These are phyloP conservation scores for Columba janthina DNA, from an alignment of 2,113 vertebrate species.

Conservation along the genomic window DNA sequence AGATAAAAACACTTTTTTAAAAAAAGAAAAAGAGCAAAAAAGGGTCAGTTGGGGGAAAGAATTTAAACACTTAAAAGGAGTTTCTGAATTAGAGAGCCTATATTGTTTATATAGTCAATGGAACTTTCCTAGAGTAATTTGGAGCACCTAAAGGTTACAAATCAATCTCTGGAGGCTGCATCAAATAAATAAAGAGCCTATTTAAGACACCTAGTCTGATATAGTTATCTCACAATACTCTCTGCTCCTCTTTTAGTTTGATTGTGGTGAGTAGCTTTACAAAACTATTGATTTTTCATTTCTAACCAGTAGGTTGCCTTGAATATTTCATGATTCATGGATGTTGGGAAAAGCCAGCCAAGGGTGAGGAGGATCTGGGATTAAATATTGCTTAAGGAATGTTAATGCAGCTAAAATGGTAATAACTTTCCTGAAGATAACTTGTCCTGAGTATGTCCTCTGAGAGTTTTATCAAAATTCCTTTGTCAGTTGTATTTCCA, in stretches of 20 bases:
- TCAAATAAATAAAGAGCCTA: neutral
- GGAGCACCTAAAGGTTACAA: neutral
- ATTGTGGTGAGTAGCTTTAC: neutral
- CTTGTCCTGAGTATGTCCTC: neutral
- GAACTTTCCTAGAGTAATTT: neutral
- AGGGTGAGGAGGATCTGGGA: neutral
- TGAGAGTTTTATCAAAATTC: neutral
- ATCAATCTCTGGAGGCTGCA: neutral
- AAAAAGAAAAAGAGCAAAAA: too few species aligned
- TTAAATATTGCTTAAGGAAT: neutral
- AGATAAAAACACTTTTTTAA: neutral
- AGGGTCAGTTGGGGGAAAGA: accelerated
- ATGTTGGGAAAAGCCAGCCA: neutral
- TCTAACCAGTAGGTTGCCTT: neutral
- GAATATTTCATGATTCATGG: neutral
- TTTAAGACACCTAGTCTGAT: neutral
- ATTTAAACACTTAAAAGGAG: neutral
- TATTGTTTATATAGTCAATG: neutral
- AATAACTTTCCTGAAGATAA: neutral
- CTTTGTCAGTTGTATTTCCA: neutral
- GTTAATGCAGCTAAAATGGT: neutral
- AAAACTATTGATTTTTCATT: neutral
- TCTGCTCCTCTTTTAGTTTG: neutral
- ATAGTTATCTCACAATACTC: neutral
- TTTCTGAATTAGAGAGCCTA: neutral